Evolutionary conservation across 2,113 vertebrate species (phyloP), one percentile per base, ranked within the genome.

Genomic region (Uria aalge): DNA sequence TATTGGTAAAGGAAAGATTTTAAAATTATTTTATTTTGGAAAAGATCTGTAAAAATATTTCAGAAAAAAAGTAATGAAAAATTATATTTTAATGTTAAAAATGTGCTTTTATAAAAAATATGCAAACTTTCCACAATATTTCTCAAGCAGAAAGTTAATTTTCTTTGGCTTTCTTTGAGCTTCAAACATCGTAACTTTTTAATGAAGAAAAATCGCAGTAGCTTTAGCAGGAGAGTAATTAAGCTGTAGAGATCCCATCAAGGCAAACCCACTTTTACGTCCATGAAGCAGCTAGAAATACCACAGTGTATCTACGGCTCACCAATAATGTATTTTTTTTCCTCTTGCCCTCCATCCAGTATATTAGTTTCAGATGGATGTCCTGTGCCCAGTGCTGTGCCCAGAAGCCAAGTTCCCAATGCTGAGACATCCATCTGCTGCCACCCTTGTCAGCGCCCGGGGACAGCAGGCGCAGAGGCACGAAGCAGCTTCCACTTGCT

Each of bases 271-370:
- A 24, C 32, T 76, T 76, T 20, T 66, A n/a, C 0, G 1, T 69
- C 17, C 16, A 4, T 18, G 45, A 38, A 69, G 15, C 53, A 48
- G 9, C 19, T 63, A 71, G 20, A 69, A 90, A 41, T 1, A 4
- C 38, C 29, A 32, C 32, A 52, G 17, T 2, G 2, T 43, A 38
- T 24, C 29, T 55, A 21, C 1, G 3, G 5, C 7, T 52, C 67
- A 27, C 21, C 34, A 66, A 0, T 13, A 78, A 34, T 23, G 2
- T 16, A 2, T 6, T 47, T 34, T 48, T 23, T 18, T 6, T 7
- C 30, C 5, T 59, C 10, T 78, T 92, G 68, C 56, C 45, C 29
- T 62, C 45, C 52, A 5, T 36, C 8, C n/a, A 16, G 30, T 48
- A 9, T 18, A 21, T 43, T 67, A 43, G 19, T 56, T 80, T 69